These are phyloP conservation scores for Raja brachyura DNA, from an alignment of 2,113 vertebrate species.

Conservation along the genomic window DNA sequence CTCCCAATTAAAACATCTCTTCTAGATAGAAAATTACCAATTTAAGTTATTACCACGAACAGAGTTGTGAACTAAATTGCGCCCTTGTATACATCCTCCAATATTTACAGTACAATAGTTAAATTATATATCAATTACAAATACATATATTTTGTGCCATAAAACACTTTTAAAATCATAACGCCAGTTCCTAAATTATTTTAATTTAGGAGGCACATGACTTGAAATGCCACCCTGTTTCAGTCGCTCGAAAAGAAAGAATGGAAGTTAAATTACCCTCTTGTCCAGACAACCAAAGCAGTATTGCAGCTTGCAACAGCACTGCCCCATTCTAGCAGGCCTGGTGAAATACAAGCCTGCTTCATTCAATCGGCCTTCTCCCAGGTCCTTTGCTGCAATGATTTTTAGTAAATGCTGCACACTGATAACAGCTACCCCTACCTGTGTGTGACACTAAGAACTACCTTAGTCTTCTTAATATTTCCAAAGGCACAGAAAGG, in stretches of 20 bases:
- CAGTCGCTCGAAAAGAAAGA: constrained; percentile 13
- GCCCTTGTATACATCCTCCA: not conserved
- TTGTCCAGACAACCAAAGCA: constrained; percentile 63
- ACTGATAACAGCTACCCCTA: constrained; percentile 43
- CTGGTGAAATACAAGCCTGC: constrained; percentile 43
- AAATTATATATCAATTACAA: not conserved
- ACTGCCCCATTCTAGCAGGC: constrained; percentile 65
- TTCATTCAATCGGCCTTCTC: constrained; percentile 48
- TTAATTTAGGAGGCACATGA: not conserved
- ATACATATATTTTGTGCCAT: not conserved
- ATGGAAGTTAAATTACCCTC: constrained; percentile 65
- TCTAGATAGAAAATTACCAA: not conserved
- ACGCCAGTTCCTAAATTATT: not conserved
- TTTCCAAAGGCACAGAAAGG: constrained; percentile 46
- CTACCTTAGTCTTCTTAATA: constrained; percentile 50
- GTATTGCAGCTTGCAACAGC: constrained; percentile 67
- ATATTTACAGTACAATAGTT: not conserved
- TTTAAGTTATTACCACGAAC: not conserved
- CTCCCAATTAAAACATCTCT: not conserved
- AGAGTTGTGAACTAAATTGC: not conserved
- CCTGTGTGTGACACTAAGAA: constrained; percentile 46
- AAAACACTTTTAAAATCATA: not conserved
- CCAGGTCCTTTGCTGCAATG: constrained; percentile 43
- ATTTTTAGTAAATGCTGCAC: constrained; percentile 29
- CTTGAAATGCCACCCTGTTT: not conserved